phyloP scores from a whole-genome alignment of 1,140 invertebrate genomes.

The Plutomurus gul region DNA sequence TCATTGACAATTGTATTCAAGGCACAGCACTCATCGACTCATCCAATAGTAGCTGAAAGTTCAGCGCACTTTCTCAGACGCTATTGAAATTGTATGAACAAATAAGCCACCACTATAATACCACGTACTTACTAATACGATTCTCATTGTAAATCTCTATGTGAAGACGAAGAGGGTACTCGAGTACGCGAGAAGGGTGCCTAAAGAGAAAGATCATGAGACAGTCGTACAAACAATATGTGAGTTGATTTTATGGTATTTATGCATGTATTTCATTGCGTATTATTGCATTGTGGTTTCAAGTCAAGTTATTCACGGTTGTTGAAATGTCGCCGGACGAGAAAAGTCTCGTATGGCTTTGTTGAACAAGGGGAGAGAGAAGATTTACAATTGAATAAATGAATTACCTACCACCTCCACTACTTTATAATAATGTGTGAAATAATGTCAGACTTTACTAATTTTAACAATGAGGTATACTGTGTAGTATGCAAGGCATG shows the following conservation, averaged over 20 bases:
- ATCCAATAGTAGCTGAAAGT: too few species aligned
- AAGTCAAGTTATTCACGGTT: constrained; percentile 18
- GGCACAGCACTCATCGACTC: too few species aligned
- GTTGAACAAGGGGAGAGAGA: not conserved
- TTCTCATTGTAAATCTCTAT: too few species aligned
- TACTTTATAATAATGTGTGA: too few species aligned
- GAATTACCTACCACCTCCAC: not conserved
- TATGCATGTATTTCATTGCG: constrained; percentile 1
- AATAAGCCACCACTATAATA: too few species aligned
- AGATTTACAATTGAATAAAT: constrained; percentile 9
- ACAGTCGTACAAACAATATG: not conserved
- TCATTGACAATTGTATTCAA: too few species aligned
- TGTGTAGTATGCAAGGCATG: too few species aligned
- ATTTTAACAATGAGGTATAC: too few species aligned
- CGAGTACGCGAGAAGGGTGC: not conserved
- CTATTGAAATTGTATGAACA: too few species aligned
- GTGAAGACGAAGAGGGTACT: not conserved
- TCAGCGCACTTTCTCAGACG: too few species aligned
- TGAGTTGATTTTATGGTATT: constrained; percentile 6
- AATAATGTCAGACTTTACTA: too few species aligned
- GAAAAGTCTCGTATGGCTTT: not conserved
- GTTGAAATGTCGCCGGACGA: constrained; percentile 30
- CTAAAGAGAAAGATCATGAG: not conserved
- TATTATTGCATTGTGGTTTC: not conserved
- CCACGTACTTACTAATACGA: too few species aligned